phyloP scores from a whole-genome alignment of 2,113 vertebrate species.

The Oryzias curvinotus region DNA sequence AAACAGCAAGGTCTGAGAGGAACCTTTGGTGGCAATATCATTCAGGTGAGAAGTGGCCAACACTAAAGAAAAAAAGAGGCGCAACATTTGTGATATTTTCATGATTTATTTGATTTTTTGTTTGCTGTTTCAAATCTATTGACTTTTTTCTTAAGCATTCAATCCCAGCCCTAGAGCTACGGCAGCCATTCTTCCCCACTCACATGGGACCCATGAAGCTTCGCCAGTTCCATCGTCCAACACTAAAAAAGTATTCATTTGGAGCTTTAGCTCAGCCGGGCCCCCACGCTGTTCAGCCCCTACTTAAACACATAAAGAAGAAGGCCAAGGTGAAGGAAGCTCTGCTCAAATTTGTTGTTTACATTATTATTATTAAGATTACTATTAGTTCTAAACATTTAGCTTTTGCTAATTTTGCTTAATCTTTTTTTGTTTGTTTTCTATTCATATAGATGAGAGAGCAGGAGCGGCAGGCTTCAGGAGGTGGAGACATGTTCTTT shows the following conservation, averaged over 20 bases:
- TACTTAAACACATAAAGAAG: slow-evolving; percentile 98
- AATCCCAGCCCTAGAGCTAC: slow-evolving; percentile 93
- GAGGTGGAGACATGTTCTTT: slow-evolving; percentile 99
- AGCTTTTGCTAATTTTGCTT: not conserved
- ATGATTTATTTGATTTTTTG: not conserved
- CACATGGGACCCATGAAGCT: slow-evolving; percentile 99
- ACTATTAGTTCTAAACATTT: not conserved
- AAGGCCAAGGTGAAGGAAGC: slow-evolving; percentile 86
- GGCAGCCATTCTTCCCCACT: slow-evolving; percentile 97
- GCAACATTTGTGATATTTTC: not conserved
- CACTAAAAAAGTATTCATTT: slow-evolving; percentile 95
- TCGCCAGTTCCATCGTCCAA: slow-evolving; percentile 89
- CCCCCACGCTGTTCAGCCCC: slow-evolving; percentile 87
- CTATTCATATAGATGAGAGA: slow-evolving; percentile 87
- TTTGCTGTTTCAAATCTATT: not conserved
- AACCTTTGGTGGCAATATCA: slow-evolving; percentile 97
- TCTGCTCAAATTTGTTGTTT: not conserved
- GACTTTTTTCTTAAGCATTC: slow-evolving; percentile 83
- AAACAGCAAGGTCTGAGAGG: slow-evolving; percentile 97
- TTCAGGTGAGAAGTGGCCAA: slow-evolving; percentile 82
- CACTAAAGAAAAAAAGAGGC: not conserved
- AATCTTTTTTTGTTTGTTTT: too few species aligned
- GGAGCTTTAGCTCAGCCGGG: slow-evolving; percentile 94
- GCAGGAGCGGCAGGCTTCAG: slow-evolving; percentile 95
- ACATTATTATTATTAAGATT: too few species aligned